These are phyloP conservation scores for Hyperopisus bebe DNA, from an alignment of 2,113 vertebrate genomes.

Conservation along the genomic window DNA sequence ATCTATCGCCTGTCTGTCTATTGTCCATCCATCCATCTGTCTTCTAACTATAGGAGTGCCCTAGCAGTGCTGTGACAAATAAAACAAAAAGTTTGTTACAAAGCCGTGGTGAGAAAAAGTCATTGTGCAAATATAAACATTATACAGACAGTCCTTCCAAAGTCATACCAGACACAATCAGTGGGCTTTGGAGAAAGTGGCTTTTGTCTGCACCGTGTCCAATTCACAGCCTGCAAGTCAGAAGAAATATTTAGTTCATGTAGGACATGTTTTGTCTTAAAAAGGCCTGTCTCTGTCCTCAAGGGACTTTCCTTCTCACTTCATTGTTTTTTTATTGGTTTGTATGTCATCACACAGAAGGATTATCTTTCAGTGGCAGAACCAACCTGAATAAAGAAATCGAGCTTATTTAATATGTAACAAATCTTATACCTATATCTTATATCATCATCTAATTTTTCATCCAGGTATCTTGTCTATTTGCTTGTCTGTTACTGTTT, in stretches of 20 bases:
- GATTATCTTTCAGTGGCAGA: not conserved
- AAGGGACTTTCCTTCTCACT: not conserved
- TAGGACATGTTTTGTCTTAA: not conserved
- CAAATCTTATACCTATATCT: not conserved
- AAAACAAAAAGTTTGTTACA: not conserved
- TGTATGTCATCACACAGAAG: not conserved
- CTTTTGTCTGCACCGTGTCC: not conserved
- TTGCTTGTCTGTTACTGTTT: not conserved
- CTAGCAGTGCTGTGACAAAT: not conserved
- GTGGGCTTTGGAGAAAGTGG: not conserved
- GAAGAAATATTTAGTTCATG: not conserved
- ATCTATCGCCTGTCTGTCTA: no score
- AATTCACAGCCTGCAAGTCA: not conserved
- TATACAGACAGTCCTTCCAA: not conserved
- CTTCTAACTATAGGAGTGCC: not conserved
- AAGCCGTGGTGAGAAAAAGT: not conserved
- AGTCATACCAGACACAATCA: not conserved
- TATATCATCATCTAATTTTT: not conserved
- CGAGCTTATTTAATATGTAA: not conserved
- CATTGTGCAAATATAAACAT: not conserved
- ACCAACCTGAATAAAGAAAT: not conserved
- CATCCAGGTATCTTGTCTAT: not conserved
- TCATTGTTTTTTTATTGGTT: not conserved
- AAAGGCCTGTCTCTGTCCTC: not conserved
- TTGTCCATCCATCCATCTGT: not conserved